Base-by-base conservation (phyloP, 2,113 vertebrate genomes). In the Oxygymnocypris stewartii region DNA sequence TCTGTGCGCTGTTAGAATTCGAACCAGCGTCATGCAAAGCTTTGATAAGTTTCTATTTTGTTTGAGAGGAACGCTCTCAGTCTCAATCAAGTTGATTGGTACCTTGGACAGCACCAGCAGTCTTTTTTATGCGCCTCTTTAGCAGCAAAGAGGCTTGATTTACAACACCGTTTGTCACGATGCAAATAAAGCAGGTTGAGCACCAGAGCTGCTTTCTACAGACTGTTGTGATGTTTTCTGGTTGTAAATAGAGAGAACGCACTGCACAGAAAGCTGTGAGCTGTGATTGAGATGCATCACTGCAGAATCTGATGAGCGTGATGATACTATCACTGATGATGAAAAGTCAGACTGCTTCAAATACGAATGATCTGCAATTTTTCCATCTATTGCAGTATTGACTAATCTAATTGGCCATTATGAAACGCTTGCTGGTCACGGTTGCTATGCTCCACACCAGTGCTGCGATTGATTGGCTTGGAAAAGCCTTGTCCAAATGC, bases 81-180 rank as follows among this genome's bases (percentile, higher is more conserved):
- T 57, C 8, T 57, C 54, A 59, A 11, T 10, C 57, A 23, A 47
- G 23, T 25, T 14, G 42, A 75, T 47, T 75, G 40, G 42, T 25
- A 5, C 42, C 42, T 75, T 14, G 57, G 23, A 61, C 57, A 61
- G 57, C 57, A n/a, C 23, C 20, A 59, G 7, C 57, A n/a, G 8
- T 61, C 57, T 61, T 61, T 23, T n/a, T 61, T 61, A 61, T 61
- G 57, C 3, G 0, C 23, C 76, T 54, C 49, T 31, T 78, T 35
- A 78, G 76, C 54, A 80, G 59, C 59, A 63, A 63, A 18, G 37
- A 18, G n/a, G 25, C 59, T 81, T 65, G 59, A 47, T 81, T 81
- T 67, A 65, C 40, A 12, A 3, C n/a, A 31, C 3, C 12, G 12
- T 16, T 9, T 4, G 73, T 47, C 73, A 65, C 4, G n/a, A 18